phyloP scores from a whole-genome alignment of 2,113 vertebrate species.

The Psittacula cyanocephala region DNA sequence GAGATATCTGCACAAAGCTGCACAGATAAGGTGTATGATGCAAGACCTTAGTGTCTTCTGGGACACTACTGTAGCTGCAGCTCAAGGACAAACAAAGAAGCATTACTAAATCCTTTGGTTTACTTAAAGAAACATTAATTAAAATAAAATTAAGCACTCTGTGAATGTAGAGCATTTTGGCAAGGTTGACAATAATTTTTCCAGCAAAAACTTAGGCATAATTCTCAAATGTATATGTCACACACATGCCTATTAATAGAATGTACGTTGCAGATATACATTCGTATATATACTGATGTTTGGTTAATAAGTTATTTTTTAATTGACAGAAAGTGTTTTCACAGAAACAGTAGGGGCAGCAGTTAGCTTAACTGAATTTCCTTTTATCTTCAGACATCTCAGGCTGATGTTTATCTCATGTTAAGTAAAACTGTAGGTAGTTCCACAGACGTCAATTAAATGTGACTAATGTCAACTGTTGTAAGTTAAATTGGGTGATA shows the following conservation, averaged over 20 bases:
- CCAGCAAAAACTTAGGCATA: not conserved
- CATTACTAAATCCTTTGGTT: not conserved
- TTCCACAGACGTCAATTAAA: not conserved
- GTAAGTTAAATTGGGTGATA: not conserved
- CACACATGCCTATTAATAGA: not conserved
- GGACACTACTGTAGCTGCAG: not conserved
- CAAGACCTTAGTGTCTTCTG: not conserved
- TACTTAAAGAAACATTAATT: not conserved
- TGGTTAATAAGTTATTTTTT: not conserved
- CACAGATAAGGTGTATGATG: fast-evolving
- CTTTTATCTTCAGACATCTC: not conserved
- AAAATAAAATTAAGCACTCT: not conserved
- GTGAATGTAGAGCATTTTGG: not conserved
- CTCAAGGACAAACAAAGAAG: not conserved
- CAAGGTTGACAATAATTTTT: not conserved
- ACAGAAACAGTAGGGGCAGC: not conserved
- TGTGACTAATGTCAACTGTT: not conserved
- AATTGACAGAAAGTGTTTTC: not conserved
- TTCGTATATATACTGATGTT: not conserved
- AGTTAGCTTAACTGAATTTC: not conserved
- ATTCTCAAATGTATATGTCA: not conserved
- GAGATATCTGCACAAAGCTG: not conserved
- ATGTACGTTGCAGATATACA: not conserved
- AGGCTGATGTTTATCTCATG: not conserved
- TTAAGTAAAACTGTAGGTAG: not conserved